Evolutionary conservation across 2,113 vertebrate genomes (phyloP), one percentile per base, ranked within the genome.

Genomic region (Toxotes jaculatrix): DNA sequence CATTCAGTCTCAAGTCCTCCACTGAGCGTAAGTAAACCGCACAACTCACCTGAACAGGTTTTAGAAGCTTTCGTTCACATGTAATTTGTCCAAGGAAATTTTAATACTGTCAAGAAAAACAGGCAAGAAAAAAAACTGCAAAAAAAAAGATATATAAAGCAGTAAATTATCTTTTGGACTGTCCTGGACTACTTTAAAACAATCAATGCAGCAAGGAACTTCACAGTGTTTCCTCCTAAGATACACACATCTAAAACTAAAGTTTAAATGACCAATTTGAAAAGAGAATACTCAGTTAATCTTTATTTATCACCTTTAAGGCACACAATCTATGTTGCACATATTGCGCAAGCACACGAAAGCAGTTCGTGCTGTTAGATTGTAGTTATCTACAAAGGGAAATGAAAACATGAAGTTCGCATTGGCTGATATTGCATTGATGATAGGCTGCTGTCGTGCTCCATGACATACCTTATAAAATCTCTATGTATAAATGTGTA

Each of bases 401-500:
- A 13, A 67, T 61, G 16, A 43, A 55, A 23, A 17, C 19, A 23
- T 4, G 34, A 21, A 56, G 31, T 38, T 70, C 10, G 57, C 0
- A 51, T 34, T 2, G 16, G 71, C 66, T 14, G 12, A 66, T 51
- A 36, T 12, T 38, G 51, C 0, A 78, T 53, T 31, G 38, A 79
- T 57, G 77, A 64, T 62, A 4, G 0, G 42, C 45, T 64, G 4
- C n/a, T 40, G 27, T 51, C 21, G 51, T 67, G 68, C 62, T 71
- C 27, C 2, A 7, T 61, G 38, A 66, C 19, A 71, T 0, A 43
- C 34, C 47, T 77, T 0, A 13, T 7, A 21, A 55, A 57, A n/a
- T 2, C 0, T 34, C 21, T 76, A 16, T 88, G 72, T 86, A 85
- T 53, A 85, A 64, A 83, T 88, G 79, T 85, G 87, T 42, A 90